A percentile compares a stretch with the other conserved stretches of the same genome.
Conservation (phyloP, 2,797 vertebrate genomes). For the Spizella passerina region DNA sequence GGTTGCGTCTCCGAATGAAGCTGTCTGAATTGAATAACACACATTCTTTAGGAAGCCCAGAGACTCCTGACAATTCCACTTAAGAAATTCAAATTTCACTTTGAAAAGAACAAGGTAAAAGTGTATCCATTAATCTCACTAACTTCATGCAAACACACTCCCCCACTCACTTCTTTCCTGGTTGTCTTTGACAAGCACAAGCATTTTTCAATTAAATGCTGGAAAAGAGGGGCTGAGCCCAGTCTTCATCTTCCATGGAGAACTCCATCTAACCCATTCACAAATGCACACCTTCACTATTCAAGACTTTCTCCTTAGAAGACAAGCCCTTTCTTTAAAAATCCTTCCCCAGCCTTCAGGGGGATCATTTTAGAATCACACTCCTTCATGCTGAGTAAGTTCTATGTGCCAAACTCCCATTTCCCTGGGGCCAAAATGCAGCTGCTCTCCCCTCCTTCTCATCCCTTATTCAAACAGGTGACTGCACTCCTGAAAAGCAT, state of each 20-base stretch:
- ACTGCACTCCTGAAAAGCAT: neutral
- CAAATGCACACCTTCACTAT: neutral
- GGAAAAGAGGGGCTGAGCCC: neutral
- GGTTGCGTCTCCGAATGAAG: neutral
- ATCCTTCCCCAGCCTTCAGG: neutral
- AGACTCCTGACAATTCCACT: neutral
- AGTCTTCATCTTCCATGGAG: neutral
- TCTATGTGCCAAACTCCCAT: neutral
- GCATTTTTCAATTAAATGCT: neutral
- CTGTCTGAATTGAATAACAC: neutral
- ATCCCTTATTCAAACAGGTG: neutral
- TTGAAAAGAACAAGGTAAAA: neutral
- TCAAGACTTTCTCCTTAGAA: neutral
- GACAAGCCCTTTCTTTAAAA: neutral
- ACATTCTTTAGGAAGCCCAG: neutral
- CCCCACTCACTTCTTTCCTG: neutral
- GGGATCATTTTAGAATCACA: neutral
- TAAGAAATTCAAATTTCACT: neutral
- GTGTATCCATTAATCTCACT: neutral
- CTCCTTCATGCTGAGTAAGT: neutral
- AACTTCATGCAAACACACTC: neutral
- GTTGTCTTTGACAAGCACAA: fast-evolving
- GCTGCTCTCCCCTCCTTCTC: neutral
- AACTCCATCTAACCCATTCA: neutral
- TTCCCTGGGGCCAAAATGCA: neutral